phyloP scores from a whole-genome alignment of 2,797 vertebrate species.

The Clarias pachynema region DNA sequence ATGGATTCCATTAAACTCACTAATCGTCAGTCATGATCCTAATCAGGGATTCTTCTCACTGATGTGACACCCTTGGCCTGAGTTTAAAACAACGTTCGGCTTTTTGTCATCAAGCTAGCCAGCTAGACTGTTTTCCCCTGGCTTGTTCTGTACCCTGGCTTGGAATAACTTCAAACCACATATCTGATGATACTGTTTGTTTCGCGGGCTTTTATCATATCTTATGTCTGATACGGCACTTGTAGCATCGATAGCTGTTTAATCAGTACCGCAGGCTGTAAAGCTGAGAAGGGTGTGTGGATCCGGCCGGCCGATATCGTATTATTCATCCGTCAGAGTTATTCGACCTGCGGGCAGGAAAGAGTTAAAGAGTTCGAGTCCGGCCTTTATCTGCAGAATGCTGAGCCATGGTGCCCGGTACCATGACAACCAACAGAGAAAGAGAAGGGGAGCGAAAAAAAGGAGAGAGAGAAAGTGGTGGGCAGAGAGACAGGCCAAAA shows the following conservation, averaged over 20 bases:
- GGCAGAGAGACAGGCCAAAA: conserved; percentile 42
- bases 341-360: conserved; percentile 51
- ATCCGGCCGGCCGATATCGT: conserved; percentile 41
- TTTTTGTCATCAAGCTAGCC: neutral
- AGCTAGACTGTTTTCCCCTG: neutral
- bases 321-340: conserved; percentile 31
- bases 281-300: conserved; percentile 41
- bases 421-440: conserved; percentile 67
- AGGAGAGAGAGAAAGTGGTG: conserved; percentile 48
- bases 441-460: conserved; percentile 51
- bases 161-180: conserved; percentile 39
- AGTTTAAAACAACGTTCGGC: neutral
- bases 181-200: conserved; percentile 58
- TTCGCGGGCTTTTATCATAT: conserved; percentile 52
- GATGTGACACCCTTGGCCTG: neutral
- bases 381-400: conserved; percentile 66
- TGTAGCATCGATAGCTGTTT: conserved; percentile 44
- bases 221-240: conserved; percentile 49
- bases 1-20: neutral
- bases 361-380: conserved; percentile 56
- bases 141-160: neutral
- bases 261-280: conserved; percentile 48
- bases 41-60: neutral
- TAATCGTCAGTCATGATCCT: neutral
- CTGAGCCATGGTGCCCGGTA: conserved; percentile 74